phyloP scores from a whole-genome alignment of 2,888 invertebrate genomes.

The Alsophila aescularia region DNA sequence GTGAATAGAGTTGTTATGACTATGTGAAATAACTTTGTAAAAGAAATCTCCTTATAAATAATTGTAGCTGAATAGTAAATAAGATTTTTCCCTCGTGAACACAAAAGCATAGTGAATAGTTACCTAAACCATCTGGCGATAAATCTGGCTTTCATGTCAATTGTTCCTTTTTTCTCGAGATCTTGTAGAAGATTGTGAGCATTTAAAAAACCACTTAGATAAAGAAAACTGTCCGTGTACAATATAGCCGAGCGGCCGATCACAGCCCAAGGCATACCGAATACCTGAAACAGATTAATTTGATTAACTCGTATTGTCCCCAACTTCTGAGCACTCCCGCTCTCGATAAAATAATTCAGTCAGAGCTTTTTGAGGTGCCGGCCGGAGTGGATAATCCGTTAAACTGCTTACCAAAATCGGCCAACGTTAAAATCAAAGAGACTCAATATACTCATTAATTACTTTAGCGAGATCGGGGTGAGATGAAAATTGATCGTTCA shows the following conservation, averaged over 20 bases:
- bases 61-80: no score
- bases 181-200: conserved; percentile 81
- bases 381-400: conserved; percentile 35
- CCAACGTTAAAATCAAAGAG: conserved; percentile 38
- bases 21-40: neutral
- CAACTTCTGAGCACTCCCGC: conserved; percentile 28
- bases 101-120: conserved; percentile 1
- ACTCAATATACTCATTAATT: conserved; percentile 40
- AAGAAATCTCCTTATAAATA: no score
- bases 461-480: conserved; percentile 35
- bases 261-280: conserved; percentile 84
- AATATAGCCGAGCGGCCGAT: conserved; percentile 85
- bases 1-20: conserved; percentile 11
- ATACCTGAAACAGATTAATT: conserved; percentile 60
- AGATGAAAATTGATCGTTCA: conserved; percentile 31
- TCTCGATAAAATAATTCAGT: conserved; percentile 28
- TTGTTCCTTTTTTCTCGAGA: conserved; percentile 75
- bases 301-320: conserved; percentile 28
- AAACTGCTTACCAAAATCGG: conserved; percentile 36
- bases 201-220: conserved; percentile 85
- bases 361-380: conserved; percentile 28
- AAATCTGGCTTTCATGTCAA: conserved; percentile 78
- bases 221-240: conserved; percentile 86
- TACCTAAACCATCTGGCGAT: conserved; percentile 84
- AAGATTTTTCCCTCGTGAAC: no score